Conservation (phyloP, 2,888 invertebrate species). For the Lithosia quadra region DNA sequence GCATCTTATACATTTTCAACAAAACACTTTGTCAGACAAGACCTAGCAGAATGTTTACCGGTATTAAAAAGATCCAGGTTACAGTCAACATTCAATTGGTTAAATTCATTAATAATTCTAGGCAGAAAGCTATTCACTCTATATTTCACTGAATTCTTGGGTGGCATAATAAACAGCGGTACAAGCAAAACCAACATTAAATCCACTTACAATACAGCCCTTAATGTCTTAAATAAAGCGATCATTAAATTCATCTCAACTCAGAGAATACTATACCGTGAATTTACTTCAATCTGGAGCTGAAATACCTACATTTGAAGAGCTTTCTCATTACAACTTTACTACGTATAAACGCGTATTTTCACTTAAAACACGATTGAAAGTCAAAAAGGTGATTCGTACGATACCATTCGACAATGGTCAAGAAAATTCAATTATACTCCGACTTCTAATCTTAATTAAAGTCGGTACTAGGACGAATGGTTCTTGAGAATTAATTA, state of each 20-base stretch:
- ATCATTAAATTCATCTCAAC: conserved; percentile 4
- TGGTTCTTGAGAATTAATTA: conserved; percentile 31
- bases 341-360: conserved; percentile 3
- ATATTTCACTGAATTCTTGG: background rate
- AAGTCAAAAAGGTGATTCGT: conserved; percentile 11
- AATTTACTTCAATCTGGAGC: background rate
- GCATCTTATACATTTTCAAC: no score
- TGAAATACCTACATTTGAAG: conserved; percentile 6
- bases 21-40: no score
- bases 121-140: no score
- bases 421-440: conserved; percentile 18
- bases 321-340: conserved; percentile 9
- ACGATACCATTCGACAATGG: conserved; percentile 1
- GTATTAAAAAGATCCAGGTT: no score
- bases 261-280: conserved; percentile 5
- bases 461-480: conserved; percentile 20
- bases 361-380: conserved; percentile 5
- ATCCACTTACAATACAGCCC: background rate
- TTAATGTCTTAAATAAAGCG: background rate
- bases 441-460: conserved; percentile 20
- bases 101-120: no score
- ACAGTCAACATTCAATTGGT: no score
- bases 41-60: no score
- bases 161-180: background rate
- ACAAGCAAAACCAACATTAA: background rate